Conservation (phyloP, 2,888 invertebrate genomes). For the Argyra leucocephala region DNA sequence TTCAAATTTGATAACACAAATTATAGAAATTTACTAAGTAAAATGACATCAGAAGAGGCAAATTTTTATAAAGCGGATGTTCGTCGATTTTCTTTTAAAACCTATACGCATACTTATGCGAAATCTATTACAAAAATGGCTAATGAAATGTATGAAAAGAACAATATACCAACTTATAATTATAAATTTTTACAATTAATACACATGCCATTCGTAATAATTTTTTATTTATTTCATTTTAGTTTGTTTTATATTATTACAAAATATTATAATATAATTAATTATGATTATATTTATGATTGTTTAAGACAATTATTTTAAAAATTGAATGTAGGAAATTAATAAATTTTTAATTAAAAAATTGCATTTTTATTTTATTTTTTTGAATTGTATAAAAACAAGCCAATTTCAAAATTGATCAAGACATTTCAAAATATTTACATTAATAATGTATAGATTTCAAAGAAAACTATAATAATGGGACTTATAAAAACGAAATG, state of each 20-base stretch:
- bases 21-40: slow-evolving; percentile 23
- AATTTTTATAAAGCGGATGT: slow-evolving; percentile 27
- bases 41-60: slow-evolving; percentile 26
- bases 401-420: too few species aligned
- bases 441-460: too few species aligned
- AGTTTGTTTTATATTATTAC: neutral
- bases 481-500: too few species aligned
- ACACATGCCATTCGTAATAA: neutral
- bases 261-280: neutral
- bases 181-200: neutral
- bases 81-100: slow-evolving; percentile 16
- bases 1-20: slow-evolving; percentile 25
- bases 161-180: too few species aligned
- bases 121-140: neutral
- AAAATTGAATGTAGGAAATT: too few species aligned
- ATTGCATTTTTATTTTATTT: too few species aligned
- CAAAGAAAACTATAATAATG: too few species aligned
- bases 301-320: too few species aligned
- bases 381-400: too few species aligned
- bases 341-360: too few species aligned
- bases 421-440: too few species aligned
- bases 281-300: too few species aligned
- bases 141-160: neutral
- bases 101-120: neutral
- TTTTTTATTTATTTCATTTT: neutral